Conservation (phyloP, 2,113 vertebrate species). For the Synodontis membranacea region DNA sequence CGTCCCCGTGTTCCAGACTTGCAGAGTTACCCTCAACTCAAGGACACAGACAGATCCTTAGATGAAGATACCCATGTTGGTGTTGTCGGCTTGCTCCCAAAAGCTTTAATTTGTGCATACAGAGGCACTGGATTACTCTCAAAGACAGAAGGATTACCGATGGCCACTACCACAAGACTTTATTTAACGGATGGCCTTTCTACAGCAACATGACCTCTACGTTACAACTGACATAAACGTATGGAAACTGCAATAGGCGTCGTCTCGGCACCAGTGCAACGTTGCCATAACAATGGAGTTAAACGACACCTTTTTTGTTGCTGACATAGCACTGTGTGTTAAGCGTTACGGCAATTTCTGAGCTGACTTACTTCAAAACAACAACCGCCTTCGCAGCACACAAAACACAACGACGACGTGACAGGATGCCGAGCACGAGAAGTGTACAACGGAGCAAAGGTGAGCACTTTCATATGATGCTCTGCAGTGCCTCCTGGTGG, state of each 20-base stretch:
- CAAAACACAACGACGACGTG: neutral
- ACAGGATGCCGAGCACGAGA: neutral
- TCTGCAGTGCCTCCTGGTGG: neutral
- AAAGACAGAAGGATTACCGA: neutral
- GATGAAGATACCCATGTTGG: neutral
- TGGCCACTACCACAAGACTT: neutral
- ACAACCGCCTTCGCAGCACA: neutral
- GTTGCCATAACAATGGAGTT: neutral
- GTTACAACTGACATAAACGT: neutral
- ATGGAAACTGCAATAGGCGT: neutral
- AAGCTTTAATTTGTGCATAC: neutral
- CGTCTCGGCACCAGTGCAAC: neutral
- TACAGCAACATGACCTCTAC: neutral
- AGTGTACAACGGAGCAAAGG: neutral
- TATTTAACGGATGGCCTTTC: neutral
- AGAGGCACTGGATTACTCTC: neutral
- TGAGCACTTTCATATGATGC: neutral
- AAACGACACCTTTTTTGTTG: neutral
- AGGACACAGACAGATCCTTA: slow-evolving; percentile 34
- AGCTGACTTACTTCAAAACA: neutral
- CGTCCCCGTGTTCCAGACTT: neutral
- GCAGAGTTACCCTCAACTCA: slow-evolving; percentile 43
- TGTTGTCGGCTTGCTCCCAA: neutral
- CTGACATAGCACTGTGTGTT: neutral
- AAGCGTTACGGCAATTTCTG: neutral